phyloP scores from a whole-genome alignment of 2,888 invertebrate genomes.

The Drosophila pseudotakahashii region DNA sequence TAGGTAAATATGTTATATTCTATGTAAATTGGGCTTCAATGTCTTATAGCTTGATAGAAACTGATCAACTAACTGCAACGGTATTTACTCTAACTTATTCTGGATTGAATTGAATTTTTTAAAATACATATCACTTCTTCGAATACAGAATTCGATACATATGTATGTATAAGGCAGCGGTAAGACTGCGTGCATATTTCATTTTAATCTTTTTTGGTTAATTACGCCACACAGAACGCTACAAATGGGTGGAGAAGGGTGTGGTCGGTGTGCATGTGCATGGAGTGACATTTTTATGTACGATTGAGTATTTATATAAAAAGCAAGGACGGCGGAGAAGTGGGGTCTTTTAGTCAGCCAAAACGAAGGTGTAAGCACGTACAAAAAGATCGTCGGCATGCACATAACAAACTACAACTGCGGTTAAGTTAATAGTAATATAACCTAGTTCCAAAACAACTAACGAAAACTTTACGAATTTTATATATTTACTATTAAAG shows the following conservation, averaged over 20 bases:
- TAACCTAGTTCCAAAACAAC: too few relatives aligned
- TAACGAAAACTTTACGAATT: too few relatives aligned
- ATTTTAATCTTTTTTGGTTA: constrained; percentile 60
- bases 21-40: too few relatives aligned
- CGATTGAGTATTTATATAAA: constrained; percentile 15
- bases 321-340: constrained; percentile 7
- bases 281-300: constrained; percentile 41
- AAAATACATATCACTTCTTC: neutral
- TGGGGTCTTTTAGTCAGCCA: constrained; percentile 34
- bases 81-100: too few relatives aligned
- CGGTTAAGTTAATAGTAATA: constrained; percentile 2
- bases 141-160: neutral
- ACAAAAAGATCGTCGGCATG: constrained; percentile 36
- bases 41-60: too few relatives aligned
- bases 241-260: constrained; percentile 24
- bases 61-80: too few relatives aligned
- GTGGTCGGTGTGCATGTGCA: constrained; percentile 30
- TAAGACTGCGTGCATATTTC: constrained; percentile 54
- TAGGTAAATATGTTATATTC: too few relatives aligned
- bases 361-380: constrained; percentile 69
- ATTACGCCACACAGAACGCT: constrained; percentile 58
- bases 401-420: constrained; percentile 5
- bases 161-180: neutral
- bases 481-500: too few relatives aligned
- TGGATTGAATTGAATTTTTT: neutral